Conservation (phyloP, 2,888 invertebrate genomes). For the Drosophila rellima region DNA sequence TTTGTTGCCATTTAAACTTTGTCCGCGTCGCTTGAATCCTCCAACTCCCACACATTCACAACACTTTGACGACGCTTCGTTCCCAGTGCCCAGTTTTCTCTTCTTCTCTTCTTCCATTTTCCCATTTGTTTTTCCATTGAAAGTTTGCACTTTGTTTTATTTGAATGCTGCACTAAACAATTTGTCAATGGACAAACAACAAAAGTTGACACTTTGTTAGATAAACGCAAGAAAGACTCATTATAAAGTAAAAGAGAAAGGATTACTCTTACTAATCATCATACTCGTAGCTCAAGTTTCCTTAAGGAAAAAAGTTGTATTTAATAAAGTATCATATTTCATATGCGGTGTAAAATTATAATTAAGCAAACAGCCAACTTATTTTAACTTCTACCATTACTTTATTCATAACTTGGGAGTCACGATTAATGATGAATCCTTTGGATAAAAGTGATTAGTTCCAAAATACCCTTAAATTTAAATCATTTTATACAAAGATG, state of each 20-base stretch:
- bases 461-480: too few relatives aligned
- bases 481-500: too few relatives aligned
- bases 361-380: too few relatives aligned
- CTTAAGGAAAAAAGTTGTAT: too few relatives aligned
- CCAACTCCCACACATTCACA: slow-evolving; percentile 26
- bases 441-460: too few relatives aligned
- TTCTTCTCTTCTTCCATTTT: neutral
- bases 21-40: slow-evolving; percentile 37
- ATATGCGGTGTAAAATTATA: too few relatives aligned
- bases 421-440: too few relatives aligned
- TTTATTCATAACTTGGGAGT: too few relatives aligned
- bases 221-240: slow-evolving; percentile 14
- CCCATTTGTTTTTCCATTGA: neutral
- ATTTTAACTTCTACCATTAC: too few relatives aligned
- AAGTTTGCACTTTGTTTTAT: slow-evolving; percentile 47
- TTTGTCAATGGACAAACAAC: slow-evolving; percentile 62
- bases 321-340: too few relatives aligned
- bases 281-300: neutral
- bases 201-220: slow-evolving; percentile 45
- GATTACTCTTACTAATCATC: neutral
- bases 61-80: slow-evolving; percentile 51
- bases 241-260: slow-evolving; percentile 1
- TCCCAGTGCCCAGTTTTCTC: slow-evolving; percentile 12
- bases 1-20: slow-evolving; percentile 65
- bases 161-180: slow-evolving; percentile 54